A percentile compares a stretch with the other conserved stretches of the same genome.
phyloP scores from a whole-genome alignment of 2,113 vertebrate genomes.

The Seriola rivoliana region DNA sequence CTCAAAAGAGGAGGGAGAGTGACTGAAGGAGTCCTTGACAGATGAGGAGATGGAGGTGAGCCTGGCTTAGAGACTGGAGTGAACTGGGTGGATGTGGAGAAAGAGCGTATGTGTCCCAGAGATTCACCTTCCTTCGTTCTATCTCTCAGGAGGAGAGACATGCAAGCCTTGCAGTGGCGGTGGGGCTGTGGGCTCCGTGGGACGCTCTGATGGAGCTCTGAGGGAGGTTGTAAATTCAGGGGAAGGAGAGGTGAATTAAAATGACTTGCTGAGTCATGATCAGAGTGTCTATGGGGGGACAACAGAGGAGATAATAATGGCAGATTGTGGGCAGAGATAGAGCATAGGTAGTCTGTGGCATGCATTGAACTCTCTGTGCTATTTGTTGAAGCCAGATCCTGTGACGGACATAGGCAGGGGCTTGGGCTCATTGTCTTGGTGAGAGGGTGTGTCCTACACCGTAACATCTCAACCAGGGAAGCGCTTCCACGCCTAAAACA shows the following conservation, averaged over 20 bases:
- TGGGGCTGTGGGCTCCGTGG: constrained; percentile 16
- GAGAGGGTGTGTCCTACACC: constrained; percentile 58
- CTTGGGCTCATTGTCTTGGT: constrained; percentile 33
- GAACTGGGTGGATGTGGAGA: constrained; percentile 17
- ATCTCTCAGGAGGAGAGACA: constrained; percentile 45
- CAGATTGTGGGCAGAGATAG: constrained; percentile 31
- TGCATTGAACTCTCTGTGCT: constrained; percentile 25
- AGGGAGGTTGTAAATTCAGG: constrained; percentile 53
- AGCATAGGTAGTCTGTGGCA: constrained; percentile 4
- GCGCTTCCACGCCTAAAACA: constrained; percentile 69
- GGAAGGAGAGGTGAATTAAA: constrained; percentile 50
- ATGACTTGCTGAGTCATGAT: constrained; percentile 62
- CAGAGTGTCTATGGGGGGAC: constrained; percentile 13
- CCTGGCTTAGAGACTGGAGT: constrained; percentile 24
- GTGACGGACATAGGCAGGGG: constrained; percentile 30
- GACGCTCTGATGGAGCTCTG: constrained; percentile 25
- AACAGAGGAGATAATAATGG: constrained; percentile 37
- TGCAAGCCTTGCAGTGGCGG: constrained; percentile 51
- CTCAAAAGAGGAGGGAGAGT: constrained; percentile 8
- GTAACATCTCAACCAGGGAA: constrained; percentile 66
- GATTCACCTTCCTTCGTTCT: constrained; percentile 51
- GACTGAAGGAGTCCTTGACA: constrained; percentile 20
- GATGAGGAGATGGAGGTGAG: constrained; percentile 31
- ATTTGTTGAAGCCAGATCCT: constrained; percentile 16
- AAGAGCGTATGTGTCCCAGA: constrained; percentile 26